Evolutionary conservation across 2,113 vertebrate genomes (phyloP).

Genomic region (Elaphurus davidianus): DNA sequence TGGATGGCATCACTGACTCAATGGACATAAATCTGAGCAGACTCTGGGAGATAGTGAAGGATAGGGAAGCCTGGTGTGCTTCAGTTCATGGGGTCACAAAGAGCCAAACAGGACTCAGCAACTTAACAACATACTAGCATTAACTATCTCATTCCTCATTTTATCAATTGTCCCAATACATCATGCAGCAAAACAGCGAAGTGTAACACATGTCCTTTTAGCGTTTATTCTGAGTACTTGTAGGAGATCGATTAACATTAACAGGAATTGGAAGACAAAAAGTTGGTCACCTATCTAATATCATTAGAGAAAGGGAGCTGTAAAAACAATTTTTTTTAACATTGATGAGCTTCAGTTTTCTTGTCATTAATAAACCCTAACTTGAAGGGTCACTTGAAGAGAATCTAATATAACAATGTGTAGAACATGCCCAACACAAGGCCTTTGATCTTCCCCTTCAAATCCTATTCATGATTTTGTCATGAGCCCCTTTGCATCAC

Average conservation of each 20-base stretch:
- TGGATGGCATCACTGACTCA: background rate
- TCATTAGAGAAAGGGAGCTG: background rate
- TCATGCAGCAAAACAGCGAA: background rate
- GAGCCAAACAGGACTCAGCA: background rate
- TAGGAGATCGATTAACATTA: background rate
- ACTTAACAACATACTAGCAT: background rate
- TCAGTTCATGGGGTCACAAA: background rate
- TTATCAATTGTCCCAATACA: background rate
- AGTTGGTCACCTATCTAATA: background rate
- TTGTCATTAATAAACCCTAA: background rate
- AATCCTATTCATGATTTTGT: background rate
- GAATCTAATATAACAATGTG: background rate
- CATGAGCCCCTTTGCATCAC: background rate
- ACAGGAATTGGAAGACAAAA: background rate
- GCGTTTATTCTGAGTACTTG: background rate
- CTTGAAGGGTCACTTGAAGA: background rate
- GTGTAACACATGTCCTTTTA: background rate
- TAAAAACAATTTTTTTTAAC: background rate
- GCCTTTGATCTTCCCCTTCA: background rate
- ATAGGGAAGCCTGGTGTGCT: background rate
- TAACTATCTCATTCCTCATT: background rate
- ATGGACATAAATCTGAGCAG: background rate
- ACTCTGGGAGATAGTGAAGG: background rate
- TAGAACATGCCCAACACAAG: accelerated
- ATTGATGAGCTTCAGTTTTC: background rate